Percentiles rank a stretch among this genome's conserved stretches.
These are phyloP conservation scores for Ichneumon xanthorius DNA, from an alignment of 2,888 invertebrate genomes.

Conservation along the genomic window DNA sequence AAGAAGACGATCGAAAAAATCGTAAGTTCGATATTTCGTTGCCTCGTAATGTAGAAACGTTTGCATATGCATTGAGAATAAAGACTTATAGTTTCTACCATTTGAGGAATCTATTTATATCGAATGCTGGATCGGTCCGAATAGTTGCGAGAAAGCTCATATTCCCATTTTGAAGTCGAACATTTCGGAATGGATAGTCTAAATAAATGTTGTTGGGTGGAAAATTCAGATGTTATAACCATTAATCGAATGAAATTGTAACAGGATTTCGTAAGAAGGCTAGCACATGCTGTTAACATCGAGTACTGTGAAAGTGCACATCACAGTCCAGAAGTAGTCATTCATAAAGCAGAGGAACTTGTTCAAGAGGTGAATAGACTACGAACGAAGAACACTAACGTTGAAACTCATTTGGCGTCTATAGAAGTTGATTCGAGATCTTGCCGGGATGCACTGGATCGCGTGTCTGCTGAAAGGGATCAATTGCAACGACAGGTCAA, in stretches of 20 bases:
- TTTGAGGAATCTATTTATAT: too few relatives aligned
- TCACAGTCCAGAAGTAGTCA: conserved; percentile 88
- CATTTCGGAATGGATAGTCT: not conserved
- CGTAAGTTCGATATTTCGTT: too few relatives aligned
- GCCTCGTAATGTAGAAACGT: too few relatives aligned
- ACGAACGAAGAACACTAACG: conserved; percentile 86
- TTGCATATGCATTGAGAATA: too few relatives aligned
- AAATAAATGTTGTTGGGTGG: not conserved
- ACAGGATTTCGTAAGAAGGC: conserved; percentile 90
- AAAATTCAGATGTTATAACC: not conserved
- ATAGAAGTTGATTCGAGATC: conserved; percentile 89
- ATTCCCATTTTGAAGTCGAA: not conserved
- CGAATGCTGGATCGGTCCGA: too few relatives aligned
- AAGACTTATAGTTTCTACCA: too few relatives aligned
- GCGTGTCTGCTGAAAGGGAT: conserved; percentile 90
- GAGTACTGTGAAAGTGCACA: conserved; percentile 90
- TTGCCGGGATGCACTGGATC: conserved; percentile 89
- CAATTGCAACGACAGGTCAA: conserved; percentile 91
- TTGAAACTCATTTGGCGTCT: conserved; percentile 85
- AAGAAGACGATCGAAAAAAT: too few relatives aligned
- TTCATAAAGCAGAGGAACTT: conserved; percentile 92
- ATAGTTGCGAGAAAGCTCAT: too few relatives aligned
- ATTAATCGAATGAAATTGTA: conserved; percentile 77
- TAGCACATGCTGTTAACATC: conserved; percentile 90
- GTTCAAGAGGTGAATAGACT: conserved; percentile 90